A percentile compares a stretch with the other conserved stretches of the same genome.
Conservation (phyloP, 2,113 vertebrate species). For the Chaetops frenatus region DNA sequence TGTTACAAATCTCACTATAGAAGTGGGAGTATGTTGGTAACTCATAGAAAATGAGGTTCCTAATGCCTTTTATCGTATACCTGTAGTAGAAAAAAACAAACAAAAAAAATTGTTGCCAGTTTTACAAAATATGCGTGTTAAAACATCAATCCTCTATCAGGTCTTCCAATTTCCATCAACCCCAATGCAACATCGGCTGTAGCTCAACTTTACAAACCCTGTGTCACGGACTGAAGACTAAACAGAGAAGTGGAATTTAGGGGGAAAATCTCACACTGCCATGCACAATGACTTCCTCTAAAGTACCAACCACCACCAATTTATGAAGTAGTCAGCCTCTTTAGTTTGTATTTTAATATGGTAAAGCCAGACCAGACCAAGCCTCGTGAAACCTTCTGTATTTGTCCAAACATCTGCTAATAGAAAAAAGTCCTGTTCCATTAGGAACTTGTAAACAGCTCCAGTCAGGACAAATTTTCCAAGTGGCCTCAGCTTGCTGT, state of each 20-base stretch:
- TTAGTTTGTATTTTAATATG: not conserved
- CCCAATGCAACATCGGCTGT: not conserved
- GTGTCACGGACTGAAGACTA: rapidly evolving
- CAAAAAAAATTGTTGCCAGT: not conserved
- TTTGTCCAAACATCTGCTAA: not conserved
- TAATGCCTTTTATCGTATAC: conserved; percentile 88
- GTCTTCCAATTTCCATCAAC: not conserved
- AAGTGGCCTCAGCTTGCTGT: not conserved
- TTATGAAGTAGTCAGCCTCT: not conserved
- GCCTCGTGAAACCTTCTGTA: not conserved
- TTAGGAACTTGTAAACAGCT: not conserved
- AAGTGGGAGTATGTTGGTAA: conserved; percentile 91
- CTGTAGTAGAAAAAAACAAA: conserved; percentile 57
- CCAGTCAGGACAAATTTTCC: not conserved
- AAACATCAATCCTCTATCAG: not conserved
- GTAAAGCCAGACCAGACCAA: not conserved
- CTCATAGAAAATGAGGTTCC: conserved; percentile 93
- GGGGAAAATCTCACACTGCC: not conserved
- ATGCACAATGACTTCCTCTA: not conserved
- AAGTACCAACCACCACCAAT: not conserved
- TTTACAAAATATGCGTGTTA: not conserved
- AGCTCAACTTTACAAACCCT: not conserved
- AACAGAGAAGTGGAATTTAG: not conserved
- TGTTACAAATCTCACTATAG: conserved; percentile 96
- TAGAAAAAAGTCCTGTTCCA: not conserved